Conservation (phyloP, 2,888 invertebrate species). For the Drosophila neutralis region DNA sequence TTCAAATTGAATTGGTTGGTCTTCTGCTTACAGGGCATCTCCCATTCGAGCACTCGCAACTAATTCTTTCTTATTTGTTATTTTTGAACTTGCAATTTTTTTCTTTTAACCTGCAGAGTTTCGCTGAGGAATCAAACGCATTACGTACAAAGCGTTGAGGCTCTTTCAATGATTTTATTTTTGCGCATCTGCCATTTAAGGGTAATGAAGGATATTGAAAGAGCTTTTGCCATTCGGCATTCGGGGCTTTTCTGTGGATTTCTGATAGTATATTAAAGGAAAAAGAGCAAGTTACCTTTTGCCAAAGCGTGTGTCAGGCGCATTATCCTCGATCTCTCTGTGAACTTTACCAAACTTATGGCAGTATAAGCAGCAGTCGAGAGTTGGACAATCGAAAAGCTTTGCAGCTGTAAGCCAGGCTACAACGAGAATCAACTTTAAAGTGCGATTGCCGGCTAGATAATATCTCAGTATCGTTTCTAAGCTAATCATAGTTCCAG, state of each 20-base stretch:
- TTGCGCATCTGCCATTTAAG: conserved; percentile 71
- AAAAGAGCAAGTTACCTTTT: conserved; percentile 3
- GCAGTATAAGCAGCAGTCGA: conserved; percentile 11
- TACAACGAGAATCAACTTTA: not conserved
- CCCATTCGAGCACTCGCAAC: not conserved
- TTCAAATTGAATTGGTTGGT: not conserved
- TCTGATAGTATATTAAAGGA: conserved; percentile 49
- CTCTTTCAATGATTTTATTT: conserved; percentile 79
- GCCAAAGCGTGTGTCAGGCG: conserved; percentile 13
- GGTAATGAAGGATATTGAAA: conserved; percentile 80
- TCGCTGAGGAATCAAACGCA: conserved; percentile 74
- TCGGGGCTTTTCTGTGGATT: conserved; percentile 43
- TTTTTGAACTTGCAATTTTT: conserved; percentile 1
- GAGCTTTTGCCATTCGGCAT: conserved; percentile 58
- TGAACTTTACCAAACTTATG: conserved; percentile 53
- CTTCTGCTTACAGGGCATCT: not conserved
- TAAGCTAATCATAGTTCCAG: not conserved
- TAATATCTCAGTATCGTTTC: not conserved
- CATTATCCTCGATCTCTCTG: conserved; percentile 51
- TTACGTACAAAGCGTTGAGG: conserved; percentile 70
- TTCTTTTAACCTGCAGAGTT: conserved; percentile 53
- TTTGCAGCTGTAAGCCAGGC: not conserved
- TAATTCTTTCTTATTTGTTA: not conserved
- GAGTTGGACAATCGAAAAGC: conserved; percentile 20
- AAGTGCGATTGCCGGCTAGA: not conserved